Evolutionary conservation across 2,797 vertebrate species (phyloP).

Genomic region (Meda fulgida): DNA sequence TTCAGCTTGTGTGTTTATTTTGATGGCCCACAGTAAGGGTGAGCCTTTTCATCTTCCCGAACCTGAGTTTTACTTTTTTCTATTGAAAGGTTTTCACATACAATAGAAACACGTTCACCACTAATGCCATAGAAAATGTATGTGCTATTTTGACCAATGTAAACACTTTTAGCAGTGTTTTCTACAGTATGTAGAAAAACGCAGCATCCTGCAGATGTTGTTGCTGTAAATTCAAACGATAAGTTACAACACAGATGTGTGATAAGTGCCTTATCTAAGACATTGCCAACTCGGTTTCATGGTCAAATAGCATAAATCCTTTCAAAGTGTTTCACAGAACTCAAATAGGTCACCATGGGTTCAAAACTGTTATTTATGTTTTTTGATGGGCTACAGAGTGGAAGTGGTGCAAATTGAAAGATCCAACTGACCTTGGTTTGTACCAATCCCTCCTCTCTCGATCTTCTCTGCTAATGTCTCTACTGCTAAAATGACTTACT

Average conservation of each 20-base stretch:
- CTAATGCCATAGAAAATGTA: neutral
- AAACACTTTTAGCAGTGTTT: neutral
- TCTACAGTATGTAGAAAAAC: neutral
- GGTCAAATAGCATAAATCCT: neutral
- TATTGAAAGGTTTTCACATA: conserved; percentile 27
- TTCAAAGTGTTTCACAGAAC: neutral
- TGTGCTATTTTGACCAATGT: conserved; percentile 9
- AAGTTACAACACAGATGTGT: too few species aligned
- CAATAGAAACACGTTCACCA: conserved; percentile 29
- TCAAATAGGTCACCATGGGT: neutral
- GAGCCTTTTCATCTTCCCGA: conserved; percentile 44
- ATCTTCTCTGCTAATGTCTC: too few species aligned
- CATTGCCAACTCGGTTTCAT: too few species aligned
- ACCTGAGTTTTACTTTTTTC: conserved; percentile 29
- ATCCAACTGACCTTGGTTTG: too few species aligned
- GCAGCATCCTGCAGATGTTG: neutral
- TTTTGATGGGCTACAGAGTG: too few species aligned
- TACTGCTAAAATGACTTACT: too few species aligned
- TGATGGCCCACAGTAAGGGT: conserved; percentile 29
- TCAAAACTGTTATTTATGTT: neutral
- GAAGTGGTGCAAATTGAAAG: too few species aligned
- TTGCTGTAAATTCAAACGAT: neutral
- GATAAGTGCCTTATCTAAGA: too few species aligned
- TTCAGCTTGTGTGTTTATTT: conserved; percentile 48
- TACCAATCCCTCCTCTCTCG: too few species aligned